These are phyloP conservation scores for Drosophila dunni DNA, from an alignment of 1,140 invertebrate species.

Conservation along the genomic window DNA sequence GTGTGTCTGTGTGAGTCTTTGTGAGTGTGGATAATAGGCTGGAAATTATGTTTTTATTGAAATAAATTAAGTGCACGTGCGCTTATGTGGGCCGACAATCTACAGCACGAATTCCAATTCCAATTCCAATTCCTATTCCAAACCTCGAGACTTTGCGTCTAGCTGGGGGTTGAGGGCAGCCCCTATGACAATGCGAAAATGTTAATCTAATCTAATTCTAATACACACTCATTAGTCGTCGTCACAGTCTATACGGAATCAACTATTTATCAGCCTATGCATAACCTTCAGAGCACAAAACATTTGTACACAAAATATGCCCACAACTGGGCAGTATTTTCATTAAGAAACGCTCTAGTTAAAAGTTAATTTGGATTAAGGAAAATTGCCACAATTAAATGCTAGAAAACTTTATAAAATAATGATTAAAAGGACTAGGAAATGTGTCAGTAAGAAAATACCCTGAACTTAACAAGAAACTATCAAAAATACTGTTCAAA, in stretches of 20 bases:
- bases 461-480: too few relatives aligned
- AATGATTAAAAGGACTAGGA: too few relatives aligned
- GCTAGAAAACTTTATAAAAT: too few relatives aligned
- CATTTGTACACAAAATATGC: neutral
- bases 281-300: neutral
- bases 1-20: slow-evolving; percentile 28
- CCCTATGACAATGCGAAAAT: slow-evolving; percentile 63
- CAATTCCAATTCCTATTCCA: neutral
- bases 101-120: slow-evolving; percentile 1
- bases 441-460: too few relatives aligned
- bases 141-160: neutral
- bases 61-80: slow-evolving; percentile 82
- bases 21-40: slow-evolving; percentile 73
- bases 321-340: slow-evolving; percentile 5
- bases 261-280: neutral
- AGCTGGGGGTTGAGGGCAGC: slow-evolving; percentile 14
- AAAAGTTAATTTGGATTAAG: neutral
- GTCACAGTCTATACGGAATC: neutral
- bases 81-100: slow-evolving; percentile 62
- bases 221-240: slow-evolving; percentile 16
- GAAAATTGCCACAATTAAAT: neutral
- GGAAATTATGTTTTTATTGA: slow-evolving; percentile 82
- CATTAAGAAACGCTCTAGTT: neutral
- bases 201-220: slow-evolving; percentile 72
- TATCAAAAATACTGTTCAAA: too few relatives aligned